Evolutionary conservation across 2,113 vertebrate species (phyloP).

Genomic region (Takifugu flavidus): DNA sequence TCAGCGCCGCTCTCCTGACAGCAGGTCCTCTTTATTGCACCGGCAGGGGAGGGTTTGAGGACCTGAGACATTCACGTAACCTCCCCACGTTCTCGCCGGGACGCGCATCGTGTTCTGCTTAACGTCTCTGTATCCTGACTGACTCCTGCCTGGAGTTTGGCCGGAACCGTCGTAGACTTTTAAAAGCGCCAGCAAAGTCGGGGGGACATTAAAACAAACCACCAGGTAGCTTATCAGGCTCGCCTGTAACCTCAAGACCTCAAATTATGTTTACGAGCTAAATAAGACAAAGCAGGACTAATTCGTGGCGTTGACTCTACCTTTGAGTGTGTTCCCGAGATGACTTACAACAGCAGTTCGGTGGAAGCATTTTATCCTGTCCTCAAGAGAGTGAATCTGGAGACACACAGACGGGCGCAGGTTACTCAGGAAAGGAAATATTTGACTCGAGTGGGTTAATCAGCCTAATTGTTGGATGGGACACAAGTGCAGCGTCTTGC

Average conservation of each 20-base stretch:
- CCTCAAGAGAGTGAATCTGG: conserved; percentile 84
- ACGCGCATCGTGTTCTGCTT: conserved; percentile 4
- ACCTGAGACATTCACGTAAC: conserved; percentile 6
- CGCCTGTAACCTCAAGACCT: no score
- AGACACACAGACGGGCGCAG: conserved; percentile 42
- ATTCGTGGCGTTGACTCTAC: conserved; percentile 64
- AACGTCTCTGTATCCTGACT: background rate
- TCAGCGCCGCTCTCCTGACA: conserved; percentile 35
- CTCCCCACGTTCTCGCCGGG: background rate
- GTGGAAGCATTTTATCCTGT: conserved; percentile 82
- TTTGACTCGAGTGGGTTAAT: conserved; percentile 36
- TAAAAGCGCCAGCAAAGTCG: background rate
- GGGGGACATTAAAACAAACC: no score
- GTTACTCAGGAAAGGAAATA: conserved; percentile 26
- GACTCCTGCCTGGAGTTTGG: no score
- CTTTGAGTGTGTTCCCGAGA: conserved; percentile 79
- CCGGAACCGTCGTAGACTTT: background rate
- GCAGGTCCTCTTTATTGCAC: conserved; percentile 59
- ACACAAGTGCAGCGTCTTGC: conserved; percentile 18
- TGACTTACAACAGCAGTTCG: conserved; percentile 80
- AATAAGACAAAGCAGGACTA: conserved; percentile 11
- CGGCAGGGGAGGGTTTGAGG: conserved; percentile 40
- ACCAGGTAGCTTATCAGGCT: no score
- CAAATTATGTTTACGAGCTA: no score
- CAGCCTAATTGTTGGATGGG: conserved; percentile 23